Percentiles rank a stretch among this genome's conserved stretches.
Conservation (phyloP, 2,888 invertebrate species). For the Drosophila limbata region DNA sequence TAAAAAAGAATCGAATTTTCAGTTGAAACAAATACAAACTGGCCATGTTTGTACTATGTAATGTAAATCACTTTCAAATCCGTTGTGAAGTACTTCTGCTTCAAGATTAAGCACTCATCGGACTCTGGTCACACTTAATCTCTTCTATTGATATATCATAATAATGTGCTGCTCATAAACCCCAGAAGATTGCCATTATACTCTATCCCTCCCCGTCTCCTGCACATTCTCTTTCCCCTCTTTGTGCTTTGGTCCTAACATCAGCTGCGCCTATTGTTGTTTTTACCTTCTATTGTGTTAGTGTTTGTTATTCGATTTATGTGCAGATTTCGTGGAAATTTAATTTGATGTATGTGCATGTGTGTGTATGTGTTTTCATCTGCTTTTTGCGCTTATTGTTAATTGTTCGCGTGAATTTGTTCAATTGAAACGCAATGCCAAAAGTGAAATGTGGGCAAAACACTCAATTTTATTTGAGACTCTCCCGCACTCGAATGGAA, state of each 20-base stretch:
- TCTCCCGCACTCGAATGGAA: slow-evolving; percentile 41
- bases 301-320: slow-evolving; percentile 59
- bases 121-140: slow-evolving; percentile 18
- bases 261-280: slow-evolving; percentile 43
- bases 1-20: slow-evolving; percentile 7
- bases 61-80: background rate
- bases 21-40: background rate
- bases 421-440: slow-evolving; percentile 81
- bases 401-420: slow-evolving; percentile 84
- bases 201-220: background rate
- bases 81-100: background rate
- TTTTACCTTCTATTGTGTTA: slow-evolving; percentile 47
- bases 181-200: slow-evolving; percentile 5
- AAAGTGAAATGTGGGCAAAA: slow-evolving; percentile 81
- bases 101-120: background rate
- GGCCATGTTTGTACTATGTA: background rate
- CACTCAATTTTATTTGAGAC: slow-evolving; percentile 60
- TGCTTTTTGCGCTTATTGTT: slow-evolving; percentile 68
- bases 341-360: slow-evolving; percentile 43
- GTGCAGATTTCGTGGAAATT: slow-evolving; percentile 69
- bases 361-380: slow-evolving; percentile 40
- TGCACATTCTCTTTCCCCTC: slow-evolving; percentile 1
- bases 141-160: slow-evolving; percentile 8
- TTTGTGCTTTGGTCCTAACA: slow-evolving; percentile 16
- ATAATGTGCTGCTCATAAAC: slow-evolving; percentile 5